Percentiles rank a stretch among this genome's conserved stretches.
phyloP scores from a whole-genome alignment of 2,888 invertebrate species.

The Patella pellucida region DNA sequence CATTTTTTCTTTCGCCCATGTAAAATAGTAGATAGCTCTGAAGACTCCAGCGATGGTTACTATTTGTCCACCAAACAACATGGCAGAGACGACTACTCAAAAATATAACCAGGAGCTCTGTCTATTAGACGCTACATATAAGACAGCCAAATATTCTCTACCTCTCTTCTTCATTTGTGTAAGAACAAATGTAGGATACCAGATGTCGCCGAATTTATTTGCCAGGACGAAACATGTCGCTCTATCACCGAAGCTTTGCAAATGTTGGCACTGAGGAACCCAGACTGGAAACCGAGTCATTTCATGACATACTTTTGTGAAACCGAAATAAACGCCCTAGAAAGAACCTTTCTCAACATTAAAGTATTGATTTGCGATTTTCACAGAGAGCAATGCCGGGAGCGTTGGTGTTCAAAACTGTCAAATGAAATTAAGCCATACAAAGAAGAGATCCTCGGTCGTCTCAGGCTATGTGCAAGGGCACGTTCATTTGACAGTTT shows the following conservation, averaged over 20 bases:
- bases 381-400: not conserved
- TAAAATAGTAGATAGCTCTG: too few relatives aligned
- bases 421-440: too few relatives aligned
- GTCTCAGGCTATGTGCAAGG: too few relatives aligned
- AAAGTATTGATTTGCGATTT: not conserved
- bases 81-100: slow-evolving; percentile 23
- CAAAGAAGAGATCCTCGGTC: too few relatives aligned
- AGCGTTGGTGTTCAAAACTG: not conserved
- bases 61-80: slow-evolving; percentile 17
- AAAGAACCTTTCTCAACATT: not conserved
- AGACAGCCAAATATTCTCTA: slow-evolving; percentile 28
- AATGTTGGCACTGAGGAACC: slow-evolving; percentile 24
- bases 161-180: slow-evolving; percentile 34
- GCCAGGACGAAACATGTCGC: slow-evolving; percentile 21
- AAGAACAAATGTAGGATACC: slow-evolving; percentile 28
- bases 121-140: slow-evolving; percentile 36
- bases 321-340: slow-evolving; percentile 27
- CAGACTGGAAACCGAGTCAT: slow-evolving; percentile 24
- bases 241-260: slow-evolving; percentile 30
- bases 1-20: too few relatives aligned
- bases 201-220: slow-evolving; percentile 28
- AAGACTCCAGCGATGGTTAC: not conserved
- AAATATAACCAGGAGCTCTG: slow-evolving; percentile 31
- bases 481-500: too few relatives aligned
- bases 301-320: slow-evolving; percentile 32